Conservation (phyloP, 2,113 vertebrate genomes). For the Brachyhypopomus gauderio region DNA sequence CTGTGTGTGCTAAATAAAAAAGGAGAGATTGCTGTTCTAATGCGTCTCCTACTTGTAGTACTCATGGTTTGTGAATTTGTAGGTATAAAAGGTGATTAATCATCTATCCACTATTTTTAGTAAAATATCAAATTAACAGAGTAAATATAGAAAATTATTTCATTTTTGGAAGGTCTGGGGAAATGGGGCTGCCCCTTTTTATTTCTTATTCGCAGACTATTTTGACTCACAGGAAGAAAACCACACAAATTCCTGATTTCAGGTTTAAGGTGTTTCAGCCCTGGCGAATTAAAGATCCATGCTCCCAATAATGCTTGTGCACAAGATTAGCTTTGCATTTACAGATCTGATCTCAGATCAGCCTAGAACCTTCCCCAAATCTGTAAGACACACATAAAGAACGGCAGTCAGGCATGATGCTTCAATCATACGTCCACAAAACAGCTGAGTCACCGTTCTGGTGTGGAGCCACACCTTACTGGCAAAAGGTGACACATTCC, state of each 20-base stretch:
- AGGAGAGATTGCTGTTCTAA: background rate
- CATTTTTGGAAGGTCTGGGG: no score
- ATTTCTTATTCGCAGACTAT: no score
- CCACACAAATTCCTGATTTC: no score
- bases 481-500: background rate
- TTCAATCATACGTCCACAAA: background rate
- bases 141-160: no score
- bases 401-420: background rate
- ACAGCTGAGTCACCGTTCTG: slow-evolving; percentile 26
- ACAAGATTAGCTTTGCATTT: background rate
- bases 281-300: no score
- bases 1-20: background rate
- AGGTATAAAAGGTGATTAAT: background rate
- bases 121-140: no score
- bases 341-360: background rate
- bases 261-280: no score
- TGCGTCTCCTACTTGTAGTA: background rate
- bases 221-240: no score
- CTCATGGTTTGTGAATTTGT: slow-evolving; percentile 13
- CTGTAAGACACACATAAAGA: background rate
- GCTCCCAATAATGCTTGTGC: no score
- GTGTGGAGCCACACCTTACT: background rate
- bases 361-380: background rate
- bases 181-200: no score
- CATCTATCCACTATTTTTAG: no score